These are phyloP conservation scores for Drosophila bunnanda DNA, from an alignment of 2,888 invertebrate species.

Conservation along the genomic window DNA sequence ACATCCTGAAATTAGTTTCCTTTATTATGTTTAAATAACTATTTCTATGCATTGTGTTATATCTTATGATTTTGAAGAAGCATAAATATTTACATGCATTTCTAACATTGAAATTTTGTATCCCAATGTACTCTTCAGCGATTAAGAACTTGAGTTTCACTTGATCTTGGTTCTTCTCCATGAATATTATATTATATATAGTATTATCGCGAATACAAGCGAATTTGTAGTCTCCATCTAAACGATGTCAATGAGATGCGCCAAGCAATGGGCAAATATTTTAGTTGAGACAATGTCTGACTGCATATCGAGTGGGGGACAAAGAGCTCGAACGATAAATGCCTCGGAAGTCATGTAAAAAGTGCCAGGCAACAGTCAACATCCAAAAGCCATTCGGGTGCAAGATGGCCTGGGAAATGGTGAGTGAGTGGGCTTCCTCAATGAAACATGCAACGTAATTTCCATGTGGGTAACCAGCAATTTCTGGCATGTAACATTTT, in stretches of 20 bases:
- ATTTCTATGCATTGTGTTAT: too few species aligned
- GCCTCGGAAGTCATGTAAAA: conserved; percentile 21
- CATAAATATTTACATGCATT: too few species aligned
- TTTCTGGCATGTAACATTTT: conserved; percentile 82
- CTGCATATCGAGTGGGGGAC: conserved; percentile 6
- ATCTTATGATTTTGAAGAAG: too few species aligned
- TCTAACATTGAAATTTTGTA: too few species aligned
- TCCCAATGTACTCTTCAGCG: too few species aligned
- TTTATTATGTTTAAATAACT: too few species aligned
- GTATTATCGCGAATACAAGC: not conserved
- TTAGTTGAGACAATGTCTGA: conserved; percentile 1
- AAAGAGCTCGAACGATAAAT: conserved; percentile 8
- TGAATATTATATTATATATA: too few species aligned
- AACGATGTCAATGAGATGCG: conserved; percentile 21
- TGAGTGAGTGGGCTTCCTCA: conserved; percentile 45
- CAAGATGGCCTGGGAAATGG: conserved; percentile 1
- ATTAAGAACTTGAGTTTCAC: too few species aligned
- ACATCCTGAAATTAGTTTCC: too few species aligned
- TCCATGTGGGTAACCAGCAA: conserved; percentile 82
- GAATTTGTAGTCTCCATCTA: not conserved
- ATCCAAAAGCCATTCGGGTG: conserved; percentile 22
- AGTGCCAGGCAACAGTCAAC: conserved; percentile 19
- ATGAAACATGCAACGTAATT: conserved; percentile 79
- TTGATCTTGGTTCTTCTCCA: too few species aligned
- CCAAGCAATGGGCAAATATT: not conserved